Base-by-base conservation (phyloP, 1,140 invertebrate genomes). In the Drosophila novamexicana region DNA sequence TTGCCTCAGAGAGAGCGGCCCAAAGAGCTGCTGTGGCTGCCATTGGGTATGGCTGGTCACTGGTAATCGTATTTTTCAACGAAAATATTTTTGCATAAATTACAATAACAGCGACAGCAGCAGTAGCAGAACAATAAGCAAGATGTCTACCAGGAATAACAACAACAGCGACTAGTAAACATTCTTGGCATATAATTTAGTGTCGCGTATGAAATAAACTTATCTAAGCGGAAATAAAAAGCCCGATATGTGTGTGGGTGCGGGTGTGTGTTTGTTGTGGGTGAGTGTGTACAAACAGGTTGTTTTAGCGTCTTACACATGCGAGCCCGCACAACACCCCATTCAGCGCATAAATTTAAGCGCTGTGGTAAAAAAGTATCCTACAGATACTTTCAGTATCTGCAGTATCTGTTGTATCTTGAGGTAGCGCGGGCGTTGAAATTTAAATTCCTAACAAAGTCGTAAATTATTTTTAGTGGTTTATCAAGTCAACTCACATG, bases 401-500 rank as follows among this genome's bases (percentile, higher is more conserved):
- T 50, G 68, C 53, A 45, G 63, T 66, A 64, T 50, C 45, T 65
- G 53, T 12, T 9, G 36, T 39, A 40, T 56, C 37, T 37, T 10
- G 3, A 64, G 61, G 62, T 54, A 47, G 45, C 42, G 80, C 58
- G 58, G 84, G 84, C 80, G 84, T 74, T 79, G 75, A 89, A 84
- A 89, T 89, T 89, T 90, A 89, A 89, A 89, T 89, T 89, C 85
- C 78, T 68, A 64, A 72, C 77, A 81, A 89, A 81, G 81, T 90
- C 85, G 85, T 89, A 89, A 90, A 89, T 89, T 89, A 89, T 89
- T 89, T 89, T 85, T 90, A 90, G 85, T 68, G 84, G 84, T 84
- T 84, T 88, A 88, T 81, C 70, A 81, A 81, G 77, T 89, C 84
- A 89, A 77, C 76, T 64, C 66, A 59, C 71, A 72, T 68, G 37